phyloP scores from a whole-genome alignment of 2,888 invertebrate genomes.

The Diploptera punctata region DNA sequence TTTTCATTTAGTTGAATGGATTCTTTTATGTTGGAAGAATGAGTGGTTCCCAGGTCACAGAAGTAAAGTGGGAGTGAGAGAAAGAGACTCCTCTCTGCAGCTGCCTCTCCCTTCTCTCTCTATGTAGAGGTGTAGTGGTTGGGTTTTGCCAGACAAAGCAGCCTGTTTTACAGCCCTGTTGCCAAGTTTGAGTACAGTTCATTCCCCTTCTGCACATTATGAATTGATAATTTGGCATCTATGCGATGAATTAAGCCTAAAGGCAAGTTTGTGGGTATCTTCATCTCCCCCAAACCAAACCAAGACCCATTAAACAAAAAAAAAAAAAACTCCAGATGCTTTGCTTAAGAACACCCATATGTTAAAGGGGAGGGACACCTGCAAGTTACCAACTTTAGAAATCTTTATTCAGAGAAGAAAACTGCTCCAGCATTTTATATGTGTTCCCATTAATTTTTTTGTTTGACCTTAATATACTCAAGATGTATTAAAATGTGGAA shows the following conservation, averaged over 20 bases:
- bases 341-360: not conserved
- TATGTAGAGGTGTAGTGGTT: not conserved
- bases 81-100: not conserved
- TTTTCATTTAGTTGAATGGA: not conserved
- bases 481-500: too few relatives aligned
- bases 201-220: conserved; percentile 4
- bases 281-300: not conserved
- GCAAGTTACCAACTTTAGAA: not conserved
- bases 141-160: conserved; percentile 15
- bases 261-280: not conserved
- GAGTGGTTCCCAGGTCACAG: not conserved
- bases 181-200: conserved; percentile 19
- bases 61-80: not conserved
- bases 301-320: not conserved
- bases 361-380: not conserved
- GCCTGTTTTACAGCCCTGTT: not conserved
- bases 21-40: not conserved
- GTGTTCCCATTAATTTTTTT: too few relatives aligned
- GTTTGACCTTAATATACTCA: too few relatives aligned
- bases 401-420: too few relatives aligned
- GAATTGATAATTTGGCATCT: not conserved
- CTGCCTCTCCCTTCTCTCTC: not conserved
- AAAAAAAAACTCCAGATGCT: not conserved
- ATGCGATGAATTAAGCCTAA: not conserved
- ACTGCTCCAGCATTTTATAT: not conserved